These are phyloP conservation scores for Enteromius radiatus DNA, from an alignment of 2,797 vertebrate species.

Conservation along the genomic window DNA sequence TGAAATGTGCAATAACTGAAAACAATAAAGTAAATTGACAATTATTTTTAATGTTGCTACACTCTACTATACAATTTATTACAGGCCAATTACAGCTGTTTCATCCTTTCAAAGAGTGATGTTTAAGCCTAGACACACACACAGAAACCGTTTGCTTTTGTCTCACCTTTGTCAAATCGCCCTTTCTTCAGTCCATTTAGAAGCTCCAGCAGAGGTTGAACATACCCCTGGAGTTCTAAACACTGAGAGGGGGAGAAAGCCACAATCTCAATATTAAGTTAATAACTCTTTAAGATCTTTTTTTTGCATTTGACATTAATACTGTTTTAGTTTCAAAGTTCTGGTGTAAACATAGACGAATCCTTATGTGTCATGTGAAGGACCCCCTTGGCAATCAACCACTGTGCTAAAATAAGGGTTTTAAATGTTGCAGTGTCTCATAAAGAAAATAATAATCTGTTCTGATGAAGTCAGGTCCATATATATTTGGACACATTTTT, in stretches of 20 bases:
- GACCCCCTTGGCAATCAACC: not conserved
- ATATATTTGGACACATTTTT: not conserved
- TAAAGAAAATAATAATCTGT: not conserved
- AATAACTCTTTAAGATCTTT: not conserved
- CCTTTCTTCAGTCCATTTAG: constrained; percentile 89
- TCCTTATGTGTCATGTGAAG: not conserved
- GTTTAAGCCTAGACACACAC: not conserved
- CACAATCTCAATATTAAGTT: not conserved
- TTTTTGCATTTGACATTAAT: constrained; percentile 1
- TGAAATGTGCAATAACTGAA: not conserved
- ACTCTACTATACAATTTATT: constrained; percentile 13
- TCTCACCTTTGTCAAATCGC: constrained; percentile 87
- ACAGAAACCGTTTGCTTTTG: not conserved
- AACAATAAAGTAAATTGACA: not conserved
- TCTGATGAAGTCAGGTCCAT: not conserved
- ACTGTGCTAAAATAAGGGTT: not conserved
- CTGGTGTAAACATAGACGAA: not conserved
- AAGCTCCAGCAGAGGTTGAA: constrained; percentile 86
- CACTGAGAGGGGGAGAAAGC: constrained; percentile 77
- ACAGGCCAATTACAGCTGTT: not conserved
- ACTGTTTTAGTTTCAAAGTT: not conserved
- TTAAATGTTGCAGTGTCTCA: not conserved
- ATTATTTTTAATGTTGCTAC: constrained; percentile 6
- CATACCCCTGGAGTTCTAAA: constrained; percentile 88
- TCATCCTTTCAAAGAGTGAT: not conserved